Base-by-base conservation (phyloP, 2,888 invertebrate genomes). In the Leucophora obtusa region DNA sequence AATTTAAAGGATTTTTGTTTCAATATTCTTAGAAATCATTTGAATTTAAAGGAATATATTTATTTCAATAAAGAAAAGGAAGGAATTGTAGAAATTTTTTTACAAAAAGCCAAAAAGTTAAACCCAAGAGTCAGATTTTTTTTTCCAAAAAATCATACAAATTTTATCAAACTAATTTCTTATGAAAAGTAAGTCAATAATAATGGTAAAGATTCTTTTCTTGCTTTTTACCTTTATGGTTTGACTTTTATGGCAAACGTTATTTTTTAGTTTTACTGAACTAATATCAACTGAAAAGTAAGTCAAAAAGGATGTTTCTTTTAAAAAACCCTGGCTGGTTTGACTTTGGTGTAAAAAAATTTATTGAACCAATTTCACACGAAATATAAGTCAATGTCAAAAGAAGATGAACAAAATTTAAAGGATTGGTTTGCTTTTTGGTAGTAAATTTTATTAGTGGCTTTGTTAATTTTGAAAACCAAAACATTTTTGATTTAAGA, bases 351-450 rank as follows among this genome's bases (percentile, higher is more conserved):
- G 17, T 33, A 53, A 35, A 71, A 56, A 60, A 50, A 54, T 33
- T 51, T 53, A 50, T 35, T 35, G 35, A 63, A 50, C 14, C 24
- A 75, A 56, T 70, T 76, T 63, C 28, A 2, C 8, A 4, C 6
- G 38, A 51, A 70, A 70, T 50, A 0, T 50, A 76, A 76, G 75
- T 76, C 75, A 76, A 56, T 58, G 56, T 62, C 38, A 38, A 38
- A 38, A 11, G 11, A 9, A 38, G 11, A 38, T 2, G 11, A 9
- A 38, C 10, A 38, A 38, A 38, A 38, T 38, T 11, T 38, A 38
- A 38, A 38, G 38, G 53, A 21, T 11, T 51, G 71, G 60, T 50
- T 66, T 78, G 68, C 72, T 58, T 63, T 63, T 78, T 38, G 38
- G 6, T 28, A 28, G 4, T 28, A 28, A 28, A 28, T 28, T 28